Evolutionary conservation across 2,797 vertebrate genomes (phyloP).

Genomic region (Leptoclinus maculatus): DNA sequence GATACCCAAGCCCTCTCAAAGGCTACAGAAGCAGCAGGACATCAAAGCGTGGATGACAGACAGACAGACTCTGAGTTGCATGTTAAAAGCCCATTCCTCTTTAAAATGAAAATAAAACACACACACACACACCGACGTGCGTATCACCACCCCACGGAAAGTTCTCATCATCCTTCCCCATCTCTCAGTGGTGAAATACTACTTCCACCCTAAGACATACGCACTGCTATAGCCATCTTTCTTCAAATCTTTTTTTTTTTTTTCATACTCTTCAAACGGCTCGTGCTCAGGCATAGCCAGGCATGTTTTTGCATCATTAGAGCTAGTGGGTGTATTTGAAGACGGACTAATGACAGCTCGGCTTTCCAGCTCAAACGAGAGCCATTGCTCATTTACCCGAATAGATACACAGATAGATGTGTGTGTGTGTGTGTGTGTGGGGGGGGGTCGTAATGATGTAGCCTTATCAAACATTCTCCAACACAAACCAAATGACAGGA

Average conservation of each 20-base stretch:
- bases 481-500: constrained; percentile 50
- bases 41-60: constrained; percentile 80
- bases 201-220: constrained; percentile 67
- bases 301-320: constrained; percentile 82
- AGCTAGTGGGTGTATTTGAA: constrained; percentile 73
- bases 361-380: constrained; percentile 71
- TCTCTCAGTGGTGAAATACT: constrained; percentile 46
- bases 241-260: constrained; percentile 62
- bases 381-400: constrained; percentile 72
- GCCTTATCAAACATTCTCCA: constrained; percentile 64
- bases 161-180: constrained; percentile 31
- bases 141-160: neutral
- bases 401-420: constrained; percentile 57
- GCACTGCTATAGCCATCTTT: constrained; percentile 56
- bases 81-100: constrained; percentile 74
- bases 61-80: constrained; percentile 70
- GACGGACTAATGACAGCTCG: constrained; percentile 78
- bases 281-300: constrained; percentile 68
- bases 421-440: too few relatives aligned
- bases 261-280: constrained; percentile 71
- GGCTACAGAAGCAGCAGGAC: constrained; percentile 74
- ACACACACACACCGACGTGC: neutral
- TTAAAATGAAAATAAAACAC: constrained; percentile 68
- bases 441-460: constrained; percentile 49
- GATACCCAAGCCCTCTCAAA: constrained; percentile 73